Conservation (phyloP, 2,113 vertebrate species). For the Prochilodus magdalenae region DNA sequence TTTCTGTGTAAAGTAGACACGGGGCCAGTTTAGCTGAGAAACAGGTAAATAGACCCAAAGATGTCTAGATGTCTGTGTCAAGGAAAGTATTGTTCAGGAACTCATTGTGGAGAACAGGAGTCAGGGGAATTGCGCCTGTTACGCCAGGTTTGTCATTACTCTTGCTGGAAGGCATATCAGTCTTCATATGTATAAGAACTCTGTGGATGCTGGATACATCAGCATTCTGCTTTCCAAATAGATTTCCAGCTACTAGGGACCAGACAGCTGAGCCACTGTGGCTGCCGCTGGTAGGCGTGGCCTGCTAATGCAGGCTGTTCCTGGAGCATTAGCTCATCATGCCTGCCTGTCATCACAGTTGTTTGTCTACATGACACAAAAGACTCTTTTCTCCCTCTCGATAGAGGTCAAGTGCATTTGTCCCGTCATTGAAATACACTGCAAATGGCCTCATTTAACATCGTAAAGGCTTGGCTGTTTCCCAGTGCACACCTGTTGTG, state of each 20-base stretch:
- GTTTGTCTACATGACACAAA: constrained; percentile 24
- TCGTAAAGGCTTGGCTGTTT: neutral
- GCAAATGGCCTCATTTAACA: constrained; percentile 3
- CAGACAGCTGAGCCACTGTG: constrained; percentile 1
- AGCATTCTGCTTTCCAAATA: constrained; percentile 5
- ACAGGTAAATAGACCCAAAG: no score
- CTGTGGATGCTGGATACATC: neutral
- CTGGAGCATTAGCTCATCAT: constrained; percentile 27
- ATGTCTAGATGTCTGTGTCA: no score
- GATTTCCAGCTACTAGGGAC: constrained; percentile 5
- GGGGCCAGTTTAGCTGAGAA: no score
- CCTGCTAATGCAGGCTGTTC: constrained; percentile 26
- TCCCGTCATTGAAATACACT: constrained; percentile 11
- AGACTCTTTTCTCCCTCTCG: neutral
- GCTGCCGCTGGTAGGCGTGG: neutral
- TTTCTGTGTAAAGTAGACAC: no score
- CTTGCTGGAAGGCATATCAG: neutral
- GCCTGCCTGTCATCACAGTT: constrained; percentile 19
- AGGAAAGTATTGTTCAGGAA: no score
- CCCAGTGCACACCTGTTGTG: neutral
- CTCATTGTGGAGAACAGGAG: no score
- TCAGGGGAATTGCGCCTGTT: no score
- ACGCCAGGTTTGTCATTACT: neutral
- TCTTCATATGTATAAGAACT: neutral
- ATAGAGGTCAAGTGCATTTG: constrained; percentile 24